Evolutionary conservation across 2,888 invertebrate genomes (phyloP).

Genomic region (Parascotia fuliginaria): DNA sequence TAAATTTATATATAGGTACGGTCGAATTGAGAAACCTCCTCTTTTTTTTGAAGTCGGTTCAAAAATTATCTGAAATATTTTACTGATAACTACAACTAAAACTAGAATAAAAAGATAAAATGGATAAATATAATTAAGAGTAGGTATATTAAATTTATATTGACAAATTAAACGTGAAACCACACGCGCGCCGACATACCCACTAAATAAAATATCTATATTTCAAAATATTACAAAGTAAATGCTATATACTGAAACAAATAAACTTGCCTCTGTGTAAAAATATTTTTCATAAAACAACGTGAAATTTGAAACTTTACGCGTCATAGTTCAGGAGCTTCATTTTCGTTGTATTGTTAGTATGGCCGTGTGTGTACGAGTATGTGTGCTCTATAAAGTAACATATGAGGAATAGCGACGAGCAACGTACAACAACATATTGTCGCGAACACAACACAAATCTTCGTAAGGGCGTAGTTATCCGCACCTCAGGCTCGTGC

Average conservation of each 20-base stretch:
- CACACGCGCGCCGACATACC: neutral
- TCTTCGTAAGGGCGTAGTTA: conserved; percentile 49
- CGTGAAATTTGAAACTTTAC: conserved; percentile 47
- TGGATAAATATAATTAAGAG: no score
- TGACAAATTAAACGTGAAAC: neutral
- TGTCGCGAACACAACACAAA: conserved; percentile 56
- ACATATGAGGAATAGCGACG: conserved; percentile 38
- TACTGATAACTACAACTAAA: no score
- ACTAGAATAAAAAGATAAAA: no score
- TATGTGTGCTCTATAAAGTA: conserved; percentile 33
- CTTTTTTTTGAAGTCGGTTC: no score
- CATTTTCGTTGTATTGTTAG: conserved; percentile 22
- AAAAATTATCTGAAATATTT: no score
- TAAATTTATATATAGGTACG: no score
- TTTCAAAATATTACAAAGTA: conserved; percentile 33
- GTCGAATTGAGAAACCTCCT: no score
- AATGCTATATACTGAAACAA: conserved; percentile 35
- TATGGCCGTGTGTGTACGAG: conserved; percentile 30
- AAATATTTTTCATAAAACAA: conserved; percentile 44
- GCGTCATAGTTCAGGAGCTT: conserved; percentile 33
- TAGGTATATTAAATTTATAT: no score
- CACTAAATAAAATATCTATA: conserved; percentile 25
- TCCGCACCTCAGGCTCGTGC: conserved; percentile 35
- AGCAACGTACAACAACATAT: conserved; percentile 38
- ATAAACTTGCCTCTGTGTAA: conserved; percentile 38